Evolutionary conservation across 2,797 vertebrate genomes (phyloP).

Genomic region (Scolopax rusticola): DNA sequence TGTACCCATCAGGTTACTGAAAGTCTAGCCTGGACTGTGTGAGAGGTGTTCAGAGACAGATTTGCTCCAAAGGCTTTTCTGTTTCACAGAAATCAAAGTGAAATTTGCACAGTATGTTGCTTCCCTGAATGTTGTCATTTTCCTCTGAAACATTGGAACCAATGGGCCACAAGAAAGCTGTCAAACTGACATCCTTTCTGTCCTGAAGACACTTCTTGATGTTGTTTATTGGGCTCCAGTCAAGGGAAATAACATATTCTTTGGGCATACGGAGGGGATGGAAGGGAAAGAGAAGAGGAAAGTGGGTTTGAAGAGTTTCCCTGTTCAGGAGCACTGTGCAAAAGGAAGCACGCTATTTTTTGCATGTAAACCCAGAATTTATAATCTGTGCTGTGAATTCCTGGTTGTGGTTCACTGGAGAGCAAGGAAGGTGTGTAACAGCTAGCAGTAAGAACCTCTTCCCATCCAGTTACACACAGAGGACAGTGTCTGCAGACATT

Average conservation of each 20-base stretch:
- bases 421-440: not conserved
- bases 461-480: not conserved
- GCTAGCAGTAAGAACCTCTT: not conserved
- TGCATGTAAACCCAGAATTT: not conserved
- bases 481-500: accelerated
- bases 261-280: not conserved
- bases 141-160: not conserved
- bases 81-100: not conserved
- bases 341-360: not conserved
- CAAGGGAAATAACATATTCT: not conserved
- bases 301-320: not conserved
- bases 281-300: not conserved
- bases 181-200: slow-evolving; percentile 17
- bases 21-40: not conserved
- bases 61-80: not conserved
- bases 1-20: not conserved
- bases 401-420: not conserved
- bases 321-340: not conserved
- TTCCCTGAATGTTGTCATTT: not conserved
- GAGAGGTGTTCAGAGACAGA: not conserved
- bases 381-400: not conserved
- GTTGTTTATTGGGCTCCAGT: not conserved
- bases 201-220: not conserved
- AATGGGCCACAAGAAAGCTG: slow-evolving; percentile 1
- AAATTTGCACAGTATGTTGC: not conserved